Base-by-base conservation (phyloP, 2,888 invertebrate species). In the Protophormia terraenovae region DNA sequence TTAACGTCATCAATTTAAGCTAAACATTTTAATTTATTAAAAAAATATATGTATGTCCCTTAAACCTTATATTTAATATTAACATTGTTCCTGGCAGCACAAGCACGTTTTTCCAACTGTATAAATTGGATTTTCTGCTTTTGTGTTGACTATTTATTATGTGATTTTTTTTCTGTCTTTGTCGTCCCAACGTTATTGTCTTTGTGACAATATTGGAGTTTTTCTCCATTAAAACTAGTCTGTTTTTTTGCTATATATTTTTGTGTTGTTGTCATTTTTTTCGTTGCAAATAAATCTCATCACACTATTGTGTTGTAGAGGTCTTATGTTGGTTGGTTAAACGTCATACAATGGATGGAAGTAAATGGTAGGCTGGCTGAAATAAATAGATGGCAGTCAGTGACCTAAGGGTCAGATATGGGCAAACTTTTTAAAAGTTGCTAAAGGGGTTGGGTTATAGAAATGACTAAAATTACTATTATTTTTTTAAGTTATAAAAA, bases 91-190 rank as follows among this genome's bases (percentile, higher is more conserved):
- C 22, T 50, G 45, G 45, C 12, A 66, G 45, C 67, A 67, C 58
- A 67, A 67, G 64, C 73, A 83, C 67, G 67, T 79, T 41, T 62
- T 72, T 64, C 16, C 50, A 71, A 72, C 64, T 58, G 29, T 29
- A 80, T 76, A 79, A 84, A 84, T 84, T 80, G 64, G 79, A 79
- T 79, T 84, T 75, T 73, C 67, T 58, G 27, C 66, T 50, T n/a
- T 75, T 69, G 55, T 75, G 24, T n/a, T 62, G 62, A 16, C 58
- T 45, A 19, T 66, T 58, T 67, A 16, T 72, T 24, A 71, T 64
- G 29, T 35, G 5, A n/a, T 29, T 5, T 32, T 80, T 71, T 60
- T 77, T 24, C 3, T 29, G 8, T 67, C 45, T 76, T 67, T 45
- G 29, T 50, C 64, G 53, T 64, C 55, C n/a, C 60, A 64, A 75